Conservation (phyloP, 1,140 invertebrate species). For the Danaus melanippus region DNA sequence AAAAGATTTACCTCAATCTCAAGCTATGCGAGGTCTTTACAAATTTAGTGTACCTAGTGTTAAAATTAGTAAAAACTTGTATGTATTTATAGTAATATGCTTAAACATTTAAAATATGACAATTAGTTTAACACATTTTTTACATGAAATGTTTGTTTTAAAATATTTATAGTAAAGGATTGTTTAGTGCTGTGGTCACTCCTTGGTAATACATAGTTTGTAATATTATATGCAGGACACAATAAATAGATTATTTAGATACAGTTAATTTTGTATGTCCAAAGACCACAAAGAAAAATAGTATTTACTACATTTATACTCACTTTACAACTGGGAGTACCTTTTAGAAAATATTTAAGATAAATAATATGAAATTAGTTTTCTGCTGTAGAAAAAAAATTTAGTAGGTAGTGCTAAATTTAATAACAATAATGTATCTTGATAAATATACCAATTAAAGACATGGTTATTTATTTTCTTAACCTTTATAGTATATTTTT, state of each 20-base stretch:
- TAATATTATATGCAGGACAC: conserved; percentile 9
- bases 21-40: conserved; percentile 31
- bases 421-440: conserved; percentile 53
- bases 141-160: conserved; percentile 17
- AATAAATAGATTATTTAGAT: conserved; percentile 21
- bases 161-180: conserved; percentile 20
- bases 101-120: conserved; percentile 11
- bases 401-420: conserved; percentile 41
- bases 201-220: conserved; percentile 16
- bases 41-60: conserved; percentile 17
- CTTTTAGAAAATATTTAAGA: conserved; percentile 35
- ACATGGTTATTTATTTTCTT: conserved; percentile 18
- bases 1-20: conserved; percentile 24
- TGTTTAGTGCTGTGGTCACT: conserved; percentile 15
- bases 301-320: conserved; percentile 2
- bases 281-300: conserved; percentile 12
- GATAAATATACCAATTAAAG: conserved; percentile 46
- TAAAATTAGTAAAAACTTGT: conserved; percentile 31
- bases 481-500: background rate
- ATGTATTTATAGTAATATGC: conserved; percentile 34
- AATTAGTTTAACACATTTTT: conserved; percentile 17
- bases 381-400: conserved; percentile 50
- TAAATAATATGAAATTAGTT: conserved; percentile 36
- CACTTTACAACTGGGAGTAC: conserved; percentile 6
- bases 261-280: conserved; percentile 13